Conservation (phyloP, 1,140 invertebrate species). For the Goniozus legneri region DNA sequence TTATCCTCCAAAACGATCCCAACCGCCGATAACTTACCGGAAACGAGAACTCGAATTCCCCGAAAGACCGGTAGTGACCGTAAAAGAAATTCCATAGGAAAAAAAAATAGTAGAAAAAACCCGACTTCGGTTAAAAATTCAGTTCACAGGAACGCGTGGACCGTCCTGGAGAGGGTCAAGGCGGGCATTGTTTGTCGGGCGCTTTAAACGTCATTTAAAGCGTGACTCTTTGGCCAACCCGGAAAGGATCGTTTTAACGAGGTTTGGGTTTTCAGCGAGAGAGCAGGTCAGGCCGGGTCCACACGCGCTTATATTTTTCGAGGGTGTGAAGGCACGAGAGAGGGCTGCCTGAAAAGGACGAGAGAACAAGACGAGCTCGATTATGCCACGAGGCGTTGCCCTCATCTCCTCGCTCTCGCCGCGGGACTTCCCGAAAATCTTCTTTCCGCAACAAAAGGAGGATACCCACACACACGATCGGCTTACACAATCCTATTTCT, state of each 20-base stretch:
- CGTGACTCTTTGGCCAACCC: slow-evolving; percentile 28
- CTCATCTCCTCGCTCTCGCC: slow-evolving; percentile 5
- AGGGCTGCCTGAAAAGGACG: no score
- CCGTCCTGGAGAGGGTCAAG: slow-evolving; percentile 8
- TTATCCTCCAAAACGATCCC: no score
- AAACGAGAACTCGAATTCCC: no score
- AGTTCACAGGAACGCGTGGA: no score
- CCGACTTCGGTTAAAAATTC: no score
- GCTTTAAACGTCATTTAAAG: slow-evolving; percentile 36
- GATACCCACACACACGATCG: not conserved
- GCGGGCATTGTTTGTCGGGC: slow-evolving; percentile 27
- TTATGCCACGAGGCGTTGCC: slow-evolving; percentile 24
- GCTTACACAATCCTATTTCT: no score
- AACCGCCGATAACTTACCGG: no score
- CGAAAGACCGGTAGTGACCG: no score
- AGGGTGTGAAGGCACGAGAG: no score
- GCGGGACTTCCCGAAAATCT: slow-evolving; percentile 8
- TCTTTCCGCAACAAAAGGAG: slow-evolving; percentile 11
- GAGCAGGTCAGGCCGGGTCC: slow-evolving; percentile 25
- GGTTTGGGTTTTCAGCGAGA: slow-evolving; percentile 26
- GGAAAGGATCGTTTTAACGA: slow-evolving; percentile 37
- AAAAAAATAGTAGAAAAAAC: no score
- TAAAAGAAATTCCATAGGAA: no score
- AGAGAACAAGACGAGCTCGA: not conserved
- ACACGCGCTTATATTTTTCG: no score